Percentiles rank a stretch among this genome's conserved stretches.
These are phyloP conservation scores for Neolamprologus brichardi DNA, from an alignment of 2,113 vertebrate genomes.

Conservation along the genomic window DNA sequence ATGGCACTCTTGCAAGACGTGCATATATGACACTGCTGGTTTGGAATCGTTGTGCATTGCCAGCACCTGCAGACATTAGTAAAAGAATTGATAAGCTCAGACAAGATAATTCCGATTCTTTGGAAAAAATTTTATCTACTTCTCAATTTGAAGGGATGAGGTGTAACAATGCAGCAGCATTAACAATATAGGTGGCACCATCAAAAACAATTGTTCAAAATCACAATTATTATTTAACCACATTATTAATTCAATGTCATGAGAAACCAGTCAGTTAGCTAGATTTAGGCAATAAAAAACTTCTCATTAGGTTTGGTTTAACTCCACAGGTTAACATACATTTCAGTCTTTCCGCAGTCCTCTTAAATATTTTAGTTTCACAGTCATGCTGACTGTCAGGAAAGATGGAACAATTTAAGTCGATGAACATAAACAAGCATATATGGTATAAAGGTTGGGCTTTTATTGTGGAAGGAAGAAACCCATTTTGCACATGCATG, in stretches of 20 bases:
- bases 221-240: background rate
- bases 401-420: background rate
- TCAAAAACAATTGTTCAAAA: background rate
- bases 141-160: background rate
- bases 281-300: background rate
- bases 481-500: background rate
- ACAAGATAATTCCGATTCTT: background rate
- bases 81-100: background rate
- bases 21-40: background rate
- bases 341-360: background rate
- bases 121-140: background rate
- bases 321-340: background rate
- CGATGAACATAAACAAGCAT: background rate
- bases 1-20: background rate
- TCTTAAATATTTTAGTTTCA: background rate
- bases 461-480: background rate
- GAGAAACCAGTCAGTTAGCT: background rate
- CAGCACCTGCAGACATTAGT: background rate
- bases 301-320: background rate
- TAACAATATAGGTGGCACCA: background rate
- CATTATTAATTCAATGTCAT: background rate
- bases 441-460: background rate
- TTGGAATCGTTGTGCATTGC: background rate
- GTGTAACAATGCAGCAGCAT: background rate
- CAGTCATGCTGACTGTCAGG: background rate